phyloP scores from a whole-genome alignment of 2,888 invertebrate species.

The Pheosia tremula region DNA sequence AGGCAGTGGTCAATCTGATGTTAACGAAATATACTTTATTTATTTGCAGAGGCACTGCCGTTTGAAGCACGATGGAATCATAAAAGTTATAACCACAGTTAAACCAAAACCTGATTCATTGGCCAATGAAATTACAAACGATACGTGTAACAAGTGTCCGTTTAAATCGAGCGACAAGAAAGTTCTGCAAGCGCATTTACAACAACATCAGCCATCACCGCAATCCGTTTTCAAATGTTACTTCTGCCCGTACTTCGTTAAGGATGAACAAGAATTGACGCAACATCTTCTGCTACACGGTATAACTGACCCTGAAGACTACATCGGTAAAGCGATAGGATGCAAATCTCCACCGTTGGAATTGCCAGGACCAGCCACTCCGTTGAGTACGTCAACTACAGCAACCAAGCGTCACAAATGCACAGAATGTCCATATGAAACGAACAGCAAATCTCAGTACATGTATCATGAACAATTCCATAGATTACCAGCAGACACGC shows the following conservation, averaged over 20 bases:
- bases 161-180: constrained; percentile 86
- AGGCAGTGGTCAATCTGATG: neutral
- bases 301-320: constrained; percentile 84
- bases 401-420: constrained; percentile 89
- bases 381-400: constrained; percentile 41
- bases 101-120: constrained; percentile 72
- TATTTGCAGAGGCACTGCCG: constrained; percentile 89
- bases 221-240: constrained; percentile 91
- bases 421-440: constrained; percentile 92
- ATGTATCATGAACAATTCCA: constrained; percentile 95
- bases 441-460: constrained; percentile 93
- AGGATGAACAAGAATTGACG: constrained; percentile 87
- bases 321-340: constrained; percentile 75
- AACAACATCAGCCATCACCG: constrained; percentile 88
- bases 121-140: constrained; percentile 55
- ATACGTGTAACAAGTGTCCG: constrained; percentile 89
- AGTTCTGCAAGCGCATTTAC: constrained; percentile 86
- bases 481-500: constrained; percentile 86
- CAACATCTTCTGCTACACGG: constrained; percentile 88
- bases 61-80: constrained; percentile 90
- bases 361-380: constrained; percentile 20
- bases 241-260: constrained; percentile 92
- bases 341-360: constrained; percentile 64
- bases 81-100: constrained; percentile 86
- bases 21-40: constrained; percentile 7